Conservation (phyloP, 2,113 vertebrate species). For the Podarcis cretensis region DNA sequence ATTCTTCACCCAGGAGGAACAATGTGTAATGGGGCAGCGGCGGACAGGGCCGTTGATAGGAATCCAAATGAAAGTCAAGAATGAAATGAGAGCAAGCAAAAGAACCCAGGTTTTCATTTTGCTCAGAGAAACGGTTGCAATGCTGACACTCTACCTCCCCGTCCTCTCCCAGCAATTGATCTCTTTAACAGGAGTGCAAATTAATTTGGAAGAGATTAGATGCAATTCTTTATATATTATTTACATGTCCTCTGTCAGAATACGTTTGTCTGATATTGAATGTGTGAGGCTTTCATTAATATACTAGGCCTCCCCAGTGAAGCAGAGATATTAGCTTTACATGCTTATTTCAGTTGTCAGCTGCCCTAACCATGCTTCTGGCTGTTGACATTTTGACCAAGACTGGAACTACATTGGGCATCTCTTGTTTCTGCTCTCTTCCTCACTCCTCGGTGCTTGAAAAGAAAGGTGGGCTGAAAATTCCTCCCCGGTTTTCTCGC, state of each 20-base stretch:
- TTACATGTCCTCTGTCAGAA: background rate
- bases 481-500: background rate
- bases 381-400: background rate
- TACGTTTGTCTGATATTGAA: background rate
- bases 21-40: background rate
- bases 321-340: conserved; percentile 1
- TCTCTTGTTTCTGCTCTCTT: background rate
- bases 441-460: background rate
- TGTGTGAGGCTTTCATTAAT: conserved; percentile 9
- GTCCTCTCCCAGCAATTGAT: background rate
- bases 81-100: background rate
- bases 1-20: background rate
- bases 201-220: conserved; percentile 14
- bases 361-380: background rate
- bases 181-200: conserved; percentile 15
- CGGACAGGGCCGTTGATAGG: background rate
- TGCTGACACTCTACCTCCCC: background rate
- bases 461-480: background rate
- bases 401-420: no score
- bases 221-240: background rate
- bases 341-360: background rate
- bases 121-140: background rate
- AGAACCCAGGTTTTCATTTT: background rate
- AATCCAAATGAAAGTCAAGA: background rate
- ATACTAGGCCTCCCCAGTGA: background rate